These are phyloP conservation scores for Geotrupes spiniger DNA, from an alignment of 2,888 invertebrate species.

Conservation along the genomic window DNA sequence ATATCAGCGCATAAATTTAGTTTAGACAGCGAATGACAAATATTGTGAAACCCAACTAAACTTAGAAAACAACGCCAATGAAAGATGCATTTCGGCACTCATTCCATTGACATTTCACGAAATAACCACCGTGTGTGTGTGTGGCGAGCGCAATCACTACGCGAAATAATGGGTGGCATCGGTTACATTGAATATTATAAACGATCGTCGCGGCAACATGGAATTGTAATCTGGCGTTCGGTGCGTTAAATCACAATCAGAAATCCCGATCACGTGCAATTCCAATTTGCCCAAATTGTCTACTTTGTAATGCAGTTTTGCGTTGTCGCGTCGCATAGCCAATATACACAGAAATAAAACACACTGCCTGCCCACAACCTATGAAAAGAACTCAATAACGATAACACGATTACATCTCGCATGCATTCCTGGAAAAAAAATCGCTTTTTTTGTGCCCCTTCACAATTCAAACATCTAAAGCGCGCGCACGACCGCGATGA, in stretches of 20 bases:
- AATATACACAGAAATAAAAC: conserved; percentile 20
- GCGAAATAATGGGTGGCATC: conserved; percentile 1
- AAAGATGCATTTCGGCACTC: no score
- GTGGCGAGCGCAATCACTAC: background rate
- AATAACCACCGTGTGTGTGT: no score
- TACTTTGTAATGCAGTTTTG: conserved; percentile 17
- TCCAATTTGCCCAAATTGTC: conserved; percentile 23
- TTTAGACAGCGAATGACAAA: no score
- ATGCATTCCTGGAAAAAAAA: conserved; percentile 29
- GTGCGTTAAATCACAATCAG: background rate
- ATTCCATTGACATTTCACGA: no score
- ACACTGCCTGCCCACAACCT: conserved; percentile 30
- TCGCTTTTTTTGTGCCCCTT: conserved; percentile 12
- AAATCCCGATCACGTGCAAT: conserved; percentile 9
- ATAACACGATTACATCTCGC: no score
- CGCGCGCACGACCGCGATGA: conserved; percentile 7
- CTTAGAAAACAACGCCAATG: no score
- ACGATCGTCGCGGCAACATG: conserved; percentile 16
- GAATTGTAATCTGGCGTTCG: conserved; percentile 11
- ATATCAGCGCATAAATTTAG: no score
- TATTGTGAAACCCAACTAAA: no score
- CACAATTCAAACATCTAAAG: conserved; percentile 28
- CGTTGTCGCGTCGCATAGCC: conserved; percentile 24
- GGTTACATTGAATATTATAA: conserved; percentile 7
- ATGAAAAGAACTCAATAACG: conserved; percentile 19